Evolutionary conservation across 2,113 vertebrate species (phyloP), one percentile per base, ranked within the genome.

Genomic region (Melierax canorus): DNA sequence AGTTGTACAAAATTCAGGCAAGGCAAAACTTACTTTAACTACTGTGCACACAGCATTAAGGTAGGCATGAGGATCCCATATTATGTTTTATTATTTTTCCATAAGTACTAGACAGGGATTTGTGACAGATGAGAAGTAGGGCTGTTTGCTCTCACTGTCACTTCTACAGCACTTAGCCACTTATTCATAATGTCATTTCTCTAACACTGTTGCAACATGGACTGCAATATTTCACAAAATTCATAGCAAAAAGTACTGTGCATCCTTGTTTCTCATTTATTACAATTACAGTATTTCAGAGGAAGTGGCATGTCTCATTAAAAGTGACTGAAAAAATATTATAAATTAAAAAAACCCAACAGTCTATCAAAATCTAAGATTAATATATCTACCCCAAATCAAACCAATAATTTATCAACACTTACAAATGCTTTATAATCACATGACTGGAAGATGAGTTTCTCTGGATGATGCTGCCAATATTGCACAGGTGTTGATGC

Each of bases 361-460:
- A 75, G 39, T 15, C 36, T 21, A 45, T 72, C 36, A 85, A 93
- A 90, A 63, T n/a, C n/a, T 34, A 72, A 69, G 29, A 69, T 90
- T 43, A 80, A 41, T 63, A n/a, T 10, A 45, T 79, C 39, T 67
- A 11, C 22, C 39, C 43, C 39, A 83, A 81, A 80, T 26, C 46
- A 88, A 92, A 73, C 29, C 24, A 76, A 20, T 45, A 11, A 91
- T 71, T 50, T 68, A 50, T 43, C 36, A 66, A 88, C 45, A 99
- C 99, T 99, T 98, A 99, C 99, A 91, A 99, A 99, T 95, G 99
- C 99, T 98, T 99, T 99, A 89, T 99, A 99, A 98, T 99, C 99
- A 15, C 99, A 99, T 1, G 99, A 99, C 97, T 99, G 99, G 98
- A 99, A 99, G 98, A 99, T 99, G 98, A 99, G 99, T 96, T 99